Conservation (phyloP, 2,113 vertebrate genomes). For the Sturnus vulgaris region DNA sequence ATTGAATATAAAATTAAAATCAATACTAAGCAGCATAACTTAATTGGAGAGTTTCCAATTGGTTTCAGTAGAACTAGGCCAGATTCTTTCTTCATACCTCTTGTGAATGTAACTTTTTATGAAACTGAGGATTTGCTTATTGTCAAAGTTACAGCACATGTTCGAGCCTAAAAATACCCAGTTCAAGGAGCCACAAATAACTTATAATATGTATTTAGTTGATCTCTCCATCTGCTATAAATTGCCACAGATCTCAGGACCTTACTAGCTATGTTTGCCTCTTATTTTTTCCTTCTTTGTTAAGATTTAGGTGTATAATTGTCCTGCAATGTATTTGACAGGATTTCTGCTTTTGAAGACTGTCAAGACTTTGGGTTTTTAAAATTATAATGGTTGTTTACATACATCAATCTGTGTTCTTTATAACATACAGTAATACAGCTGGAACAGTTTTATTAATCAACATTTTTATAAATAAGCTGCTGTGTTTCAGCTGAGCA, state of each 20-base stretch:
- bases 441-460: constrained; percentile 40
- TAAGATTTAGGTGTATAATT: background rate
- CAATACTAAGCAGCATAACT: background rate
- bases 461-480: constrained; percentile 18
- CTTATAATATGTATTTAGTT: background rate
- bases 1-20: background rate
- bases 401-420: background rate
- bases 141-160: background rate
- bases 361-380: background rate
- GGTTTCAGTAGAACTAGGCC: background rate
- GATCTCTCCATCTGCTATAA: background rate
- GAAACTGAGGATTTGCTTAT: background rate
- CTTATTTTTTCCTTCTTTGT: background rate
- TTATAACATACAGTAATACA: background rate
- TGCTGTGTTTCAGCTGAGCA: background rate
- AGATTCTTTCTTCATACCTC: background rate
- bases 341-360: background rate
- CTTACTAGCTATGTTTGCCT: background rate
- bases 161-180: background rate
- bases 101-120: background rate
- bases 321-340: background rate
- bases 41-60: background rate
- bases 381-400: background rate
- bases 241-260: background rate
- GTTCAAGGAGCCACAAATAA: background rate